Percentiles rank a stretch among this genome's conserved stretches.
phyloP scores from a whole-genome alignment of 1,140 invertebrate species.

The Drosophila teissieri region DNA sequence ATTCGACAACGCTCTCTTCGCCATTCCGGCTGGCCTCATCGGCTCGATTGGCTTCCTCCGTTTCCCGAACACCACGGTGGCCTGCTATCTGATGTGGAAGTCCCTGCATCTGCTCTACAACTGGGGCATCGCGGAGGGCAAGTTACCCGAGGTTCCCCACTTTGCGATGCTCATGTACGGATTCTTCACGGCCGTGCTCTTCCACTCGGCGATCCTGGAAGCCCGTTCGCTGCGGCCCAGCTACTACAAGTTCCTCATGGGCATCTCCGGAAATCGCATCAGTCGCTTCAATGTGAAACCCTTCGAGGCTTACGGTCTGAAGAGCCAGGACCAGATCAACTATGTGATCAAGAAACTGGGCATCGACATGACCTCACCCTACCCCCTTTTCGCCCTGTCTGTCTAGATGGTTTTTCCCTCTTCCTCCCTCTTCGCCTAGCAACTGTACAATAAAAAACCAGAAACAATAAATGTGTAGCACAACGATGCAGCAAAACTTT shows the following conservation, averaged over 20 bases:
- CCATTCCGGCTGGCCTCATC: slow-evolving; percentile 88
- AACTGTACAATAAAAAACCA: slow-evolving; percentile 7
- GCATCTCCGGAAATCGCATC: slow-evolving; percentile 86
- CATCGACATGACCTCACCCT: slow-evolving; percentile 49
- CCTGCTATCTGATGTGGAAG: slow-evolving; percentile 90
- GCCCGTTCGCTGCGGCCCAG: slow-evolving; percentile 91
- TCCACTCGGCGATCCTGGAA: slow-evolving; percentile 91
- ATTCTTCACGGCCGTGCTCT: slow-evolving; percentile 90
- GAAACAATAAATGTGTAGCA: slow-evolving; percentile 37
- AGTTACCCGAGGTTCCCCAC: slow-evolving; percentile 87
- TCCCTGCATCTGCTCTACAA: slow-evolving; percentile 88
- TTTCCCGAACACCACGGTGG: slow-evolving; percentile 88
- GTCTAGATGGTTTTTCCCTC: slow-evolving; percentile 14
- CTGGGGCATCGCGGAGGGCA: slow-evolving; percentile 86
- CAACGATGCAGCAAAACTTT: slow-evolving; percentile 59
- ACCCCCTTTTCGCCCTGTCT: slow-evolving; percentile 37
- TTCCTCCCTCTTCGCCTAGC: background rate
- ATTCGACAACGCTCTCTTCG: slow-evolving; percentile 86
- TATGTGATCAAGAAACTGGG: slow-evolving; percentile 76
- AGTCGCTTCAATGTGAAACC: slow-evolving; percentile 73
- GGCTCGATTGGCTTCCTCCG: slow-evolving; percentile 87
- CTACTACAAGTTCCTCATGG: slow-evolving; percentile 93
- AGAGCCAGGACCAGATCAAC: slow-evolving; percentile 84
- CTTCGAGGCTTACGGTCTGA: slow-evolving; percentile 87
- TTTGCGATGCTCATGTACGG: slow-evolving; percentile 89